Conservation (phyloP, 2,797 vertebrate species). For the Centroberyx gerrardi region DNA sequence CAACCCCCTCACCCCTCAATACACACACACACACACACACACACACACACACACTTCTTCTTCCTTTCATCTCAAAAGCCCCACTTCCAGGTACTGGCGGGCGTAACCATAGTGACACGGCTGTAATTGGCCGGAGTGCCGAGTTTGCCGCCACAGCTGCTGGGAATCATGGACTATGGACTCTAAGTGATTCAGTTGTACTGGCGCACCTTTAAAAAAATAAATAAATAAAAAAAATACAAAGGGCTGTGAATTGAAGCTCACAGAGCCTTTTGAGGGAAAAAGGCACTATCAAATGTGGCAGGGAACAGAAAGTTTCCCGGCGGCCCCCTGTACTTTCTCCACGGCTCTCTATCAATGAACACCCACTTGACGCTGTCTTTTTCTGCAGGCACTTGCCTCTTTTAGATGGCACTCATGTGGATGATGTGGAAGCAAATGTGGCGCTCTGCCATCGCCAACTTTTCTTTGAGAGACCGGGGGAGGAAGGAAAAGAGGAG, state of each 20-base stretch:
- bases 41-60: too few relatives aligned
- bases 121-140: slow-evolving; percentile 69
- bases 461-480: not conserved
- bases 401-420: slow-evolving; percentile 26
- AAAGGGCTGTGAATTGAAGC: not conserved
- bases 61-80: slow-evolving; percentile 52
- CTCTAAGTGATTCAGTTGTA: slow-evolving; percentile 65
- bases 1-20: not conserved
- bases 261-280: not conserved
- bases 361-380: not conserved
- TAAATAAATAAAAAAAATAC: not conserved
- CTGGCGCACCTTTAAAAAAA: slow-evolving; percentile 4
- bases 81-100: slow-evolving; percentile 71
- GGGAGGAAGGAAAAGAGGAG: not conserved
- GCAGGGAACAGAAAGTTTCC: not conserved
- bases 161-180: slow-evolving; percentile 72
- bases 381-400: slow-evolving; percentile 14
- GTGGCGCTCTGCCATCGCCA: not conserved
- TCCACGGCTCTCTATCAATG: slow-evolving; percentile 12
- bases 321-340: not conserved
- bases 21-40: too few relatives aligned
- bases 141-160: slow-evolving; percentile 64
- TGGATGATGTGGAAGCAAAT: slow-evolving; percentile 7
- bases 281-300: slow-evolving; percentile 17
- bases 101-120: slow-evolving; percentile 70